Evolutionary conservation across 2,888 invertebrate genomes (phyloP).

Genomic region (Zootermopsis nevadensis): DNA sequence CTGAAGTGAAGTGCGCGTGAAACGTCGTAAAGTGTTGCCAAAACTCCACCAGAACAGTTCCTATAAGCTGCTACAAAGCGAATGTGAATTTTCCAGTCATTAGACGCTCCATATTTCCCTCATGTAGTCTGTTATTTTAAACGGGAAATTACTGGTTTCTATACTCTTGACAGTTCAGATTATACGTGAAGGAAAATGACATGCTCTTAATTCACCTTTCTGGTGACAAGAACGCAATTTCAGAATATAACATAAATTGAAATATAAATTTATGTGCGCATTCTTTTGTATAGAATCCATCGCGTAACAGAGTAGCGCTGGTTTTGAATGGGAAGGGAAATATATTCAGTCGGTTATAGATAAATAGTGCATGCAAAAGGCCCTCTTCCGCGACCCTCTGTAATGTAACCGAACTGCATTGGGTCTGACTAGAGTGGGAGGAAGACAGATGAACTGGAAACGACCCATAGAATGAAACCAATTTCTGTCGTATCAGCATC

Average conservation of each 20-base stretch:
- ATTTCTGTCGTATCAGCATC: neutral
- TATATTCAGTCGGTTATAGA: neutral
- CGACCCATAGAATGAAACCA: neutral
- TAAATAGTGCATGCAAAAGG: neutral
- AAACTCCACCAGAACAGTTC: too few species aligned
- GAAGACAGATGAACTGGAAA: neutral
- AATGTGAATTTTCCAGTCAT: too few species aligned
- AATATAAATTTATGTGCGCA: neutral
- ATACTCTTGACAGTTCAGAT: neutral
- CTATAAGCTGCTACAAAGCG: too few species aligned
- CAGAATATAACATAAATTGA: neutral
- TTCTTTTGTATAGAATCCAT: neutral
- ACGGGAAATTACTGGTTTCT: too few species aligned
- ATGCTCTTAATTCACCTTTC: neutral
- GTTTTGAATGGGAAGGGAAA: neutral
- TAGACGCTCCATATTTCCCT: too few species aligned
- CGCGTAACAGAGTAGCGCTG: neutral
- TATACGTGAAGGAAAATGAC: neutral
- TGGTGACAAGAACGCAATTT: neutral
- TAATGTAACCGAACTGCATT: neutral
- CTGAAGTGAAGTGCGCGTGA: too few species aligned
- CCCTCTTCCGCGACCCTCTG: neutral
- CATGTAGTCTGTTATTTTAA: too few species aligned
- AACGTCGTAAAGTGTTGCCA: too few species aligned
- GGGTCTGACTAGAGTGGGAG: neutral